Conservation (phyloP, 2,888 invertebrate species). For the Dasypogon diadema region DNA sequence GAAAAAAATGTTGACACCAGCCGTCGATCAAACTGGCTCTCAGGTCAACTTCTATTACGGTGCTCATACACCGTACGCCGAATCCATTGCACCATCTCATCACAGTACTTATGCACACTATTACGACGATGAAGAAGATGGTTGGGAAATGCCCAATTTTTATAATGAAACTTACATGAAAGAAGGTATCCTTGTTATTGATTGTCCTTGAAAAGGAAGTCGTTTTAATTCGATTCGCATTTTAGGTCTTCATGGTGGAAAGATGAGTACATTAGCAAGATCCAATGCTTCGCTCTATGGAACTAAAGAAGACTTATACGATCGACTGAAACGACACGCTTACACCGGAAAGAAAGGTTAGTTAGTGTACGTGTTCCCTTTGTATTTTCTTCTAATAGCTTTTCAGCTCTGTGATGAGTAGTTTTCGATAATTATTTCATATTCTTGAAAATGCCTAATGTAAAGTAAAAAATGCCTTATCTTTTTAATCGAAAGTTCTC, state of each 20-base stretch:
- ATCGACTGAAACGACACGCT: conserved; percentile 94
- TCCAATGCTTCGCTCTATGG: conserved; percentile 95
- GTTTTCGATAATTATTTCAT: too few relatives aligned
- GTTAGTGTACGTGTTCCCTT: conserved; percentile 52
- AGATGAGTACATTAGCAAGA: conserved; percentile 92
- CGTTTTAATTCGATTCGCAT: too few relatives aligned
- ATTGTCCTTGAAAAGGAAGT: too few relatives aligned
- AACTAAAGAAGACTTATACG: conserved; percentile 95
- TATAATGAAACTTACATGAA: conserved; percentile 98
- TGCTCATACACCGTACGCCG: conserved; percentile 93
- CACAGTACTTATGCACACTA: conserved; percentile 96
- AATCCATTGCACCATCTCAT: conserved; percentile 94
- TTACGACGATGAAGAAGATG: conserved; percentile 95
- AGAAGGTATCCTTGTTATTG: too few relatives aligned
- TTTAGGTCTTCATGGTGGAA: conserved; percentile 86
- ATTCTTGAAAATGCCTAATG: too few relatives aligned
- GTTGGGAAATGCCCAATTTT: conserved; percentile 98
- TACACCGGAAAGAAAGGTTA: conserved; percentile 95
- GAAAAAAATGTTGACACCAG: conserved; percentile 89
- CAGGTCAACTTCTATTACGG: conserved; percentile 97
- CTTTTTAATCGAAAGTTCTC: too few relatives aligned
- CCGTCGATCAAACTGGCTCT: conserved; percentile 91
- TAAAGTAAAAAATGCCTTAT: too few relatives aligned
- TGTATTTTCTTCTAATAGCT: conserved; percentile 10
- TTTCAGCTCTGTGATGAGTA: too few relatives aligned